A percentile compares a stretch with the other conserved stretches of the same genome.
These are phyloP conservation scores for Sorex maritimensis DNA, from an alignment of 2,797 vertebrate species.

Conservation along the genomic window DNA sequence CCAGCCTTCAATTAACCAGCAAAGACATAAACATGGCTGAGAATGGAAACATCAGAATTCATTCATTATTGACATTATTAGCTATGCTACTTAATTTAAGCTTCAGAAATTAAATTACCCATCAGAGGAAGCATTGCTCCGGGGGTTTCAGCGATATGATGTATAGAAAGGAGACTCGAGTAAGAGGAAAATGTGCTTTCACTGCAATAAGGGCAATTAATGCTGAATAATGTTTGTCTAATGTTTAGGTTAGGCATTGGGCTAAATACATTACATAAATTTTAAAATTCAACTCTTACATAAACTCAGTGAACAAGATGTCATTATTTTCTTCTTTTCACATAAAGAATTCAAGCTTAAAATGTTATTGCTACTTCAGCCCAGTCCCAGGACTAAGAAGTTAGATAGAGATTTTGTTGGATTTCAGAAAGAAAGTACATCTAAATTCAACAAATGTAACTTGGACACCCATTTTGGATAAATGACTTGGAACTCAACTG, in stretches of 20 bases:
- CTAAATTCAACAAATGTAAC: constrained; percentile 36
- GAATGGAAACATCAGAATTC: constrained; percentile 39
- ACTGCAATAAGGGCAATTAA: neutral
- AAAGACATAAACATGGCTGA: neutral
- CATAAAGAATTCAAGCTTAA: constrained; percentile 54
- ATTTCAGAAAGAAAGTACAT: neutral
- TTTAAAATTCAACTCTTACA: constrained; percentile 53
- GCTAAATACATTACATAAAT: neutral
- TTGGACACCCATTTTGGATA: neutral
- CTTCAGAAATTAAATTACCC: neutral
- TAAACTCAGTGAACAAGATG: neutral
- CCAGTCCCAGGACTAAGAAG: neutral
- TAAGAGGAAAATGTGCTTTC: neutral
- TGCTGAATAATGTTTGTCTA: neutral
- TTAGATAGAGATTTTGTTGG: neutral
- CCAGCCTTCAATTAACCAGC: neutral
- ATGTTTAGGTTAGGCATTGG: neutral
- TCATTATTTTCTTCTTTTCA: constrained; percentile 39
- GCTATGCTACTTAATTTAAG: constrained; percentile 25
- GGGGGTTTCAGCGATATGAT: neutral
- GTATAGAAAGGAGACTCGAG: neutral
- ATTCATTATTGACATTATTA: constrained; percentile 68
- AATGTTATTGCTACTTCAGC: neutral
- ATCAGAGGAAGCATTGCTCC: neutral
- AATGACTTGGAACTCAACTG: neutral